Evolutionary conservation across 53 echinoderm and acorn worm genomes (phyloP).

Genomic region (Henricia sp.): DNA sequence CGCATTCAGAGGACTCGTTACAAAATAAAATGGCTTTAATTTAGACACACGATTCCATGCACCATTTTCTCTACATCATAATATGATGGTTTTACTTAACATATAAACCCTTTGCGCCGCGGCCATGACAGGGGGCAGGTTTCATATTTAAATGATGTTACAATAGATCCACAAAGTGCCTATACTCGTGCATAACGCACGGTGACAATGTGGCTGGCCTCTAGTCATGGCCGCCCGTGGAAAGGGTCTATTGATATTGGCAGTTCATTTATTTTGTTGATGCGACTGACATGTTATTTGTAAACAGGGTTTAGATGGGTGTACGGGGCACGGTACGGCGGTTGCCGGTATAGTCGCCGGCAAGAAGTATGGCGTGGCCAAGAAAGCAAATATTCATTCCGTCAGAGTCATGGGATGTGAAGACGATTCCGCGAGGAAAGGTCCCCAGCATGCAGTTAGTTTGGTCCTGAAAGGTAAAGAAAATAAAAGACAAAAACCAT

Average conservation of each 20-base stretch:
- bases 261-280: neutral
- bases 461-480: neutral
- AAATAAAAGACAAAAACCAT: neutral
- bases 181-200: no score
- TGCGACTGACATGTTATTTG: neutral
- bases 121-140: no score
- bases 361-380: slow-evolving; percentile 23
- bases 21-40: no score
- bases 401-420: slow-evolving; percentile 18
- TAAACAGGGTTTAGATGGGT: neutral
- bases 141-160: no score
- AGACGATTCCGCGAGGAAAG: neutral
- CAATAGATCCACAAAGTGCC: no score
- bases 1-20: no score
- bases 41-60: no score
- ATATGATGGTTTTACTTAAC: no score
- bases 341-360: slow-evolving; percentile 36
- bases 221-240: no score
- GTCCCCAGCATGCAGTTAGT: neutral
- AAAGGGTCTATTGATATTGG: neutral
- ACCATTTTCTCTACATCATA: no score
- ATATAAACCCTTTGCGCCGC: no score
- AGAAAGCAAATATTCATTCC: slow-evolving; percentile 1
- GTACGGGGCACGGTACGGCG: slow-evolving; percentile 25
- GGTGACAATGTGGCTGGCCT: no score